These are phyloP conservation scores for Arrhopalites spinosus DNA, from an alignment of 2,888 invertebrate genomes.

Conservation along the genomic window DNA sequence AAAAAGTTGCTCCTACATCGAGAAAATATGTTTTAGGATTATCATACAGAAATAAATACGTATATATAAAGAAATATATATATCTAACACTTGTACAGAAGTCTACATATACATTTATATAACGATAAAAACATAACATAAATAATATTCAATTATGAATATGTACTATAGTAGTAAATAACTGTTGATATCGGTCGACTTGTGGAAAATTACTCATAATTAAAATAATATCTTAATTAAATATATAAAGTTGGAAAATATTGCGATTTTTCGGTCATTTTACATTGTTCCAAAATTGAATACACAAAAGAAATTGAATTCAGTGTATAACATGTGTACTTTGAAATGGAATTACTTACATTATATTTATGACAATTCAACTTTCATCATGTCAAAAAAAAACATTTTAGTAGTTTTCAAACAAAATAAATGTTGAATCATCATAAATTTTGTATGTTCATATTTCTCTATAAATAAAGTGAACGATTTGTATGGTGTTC, in stretches of 20 bases:
- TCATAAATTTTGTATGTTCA: too few species aligned
- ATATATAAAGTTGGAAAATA: slow-evolving; percentile 4
- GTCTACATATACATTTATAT: not conserved
- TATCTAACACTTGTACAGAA: slow-evolving; percentile 16
- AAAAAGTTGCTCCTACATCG: slow-evolving; percentile 1
- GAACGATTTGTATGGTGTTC: slow-evolving; percentile 2
- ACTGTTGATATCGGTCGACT: not conserved
- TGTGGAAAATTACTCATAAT: slow-evolving; percentile 3
- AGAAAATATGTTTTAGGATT: slow-evolving; percentile 5
- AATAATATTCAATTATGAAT: not conserved
- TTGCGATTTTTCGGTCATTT: slow-evolving; percentile 9
- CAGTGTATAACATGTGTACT: too few species aligned
- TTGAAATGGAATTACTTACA: too few species aligned
- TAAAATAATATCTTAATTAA: not conserved
- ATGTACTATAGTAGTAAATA: not conserved
- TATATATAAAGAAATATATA: not conserved
- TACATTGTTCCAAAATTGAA: not conserved
- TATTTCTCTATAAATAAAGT: not conserved
- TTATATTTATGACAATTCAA: too few species aligned
- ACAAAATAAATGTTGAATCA: too few species aligned
- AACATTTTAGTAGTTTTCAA: too few species aligned
- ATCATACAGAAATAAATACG: slow-evolving; percentile 26
- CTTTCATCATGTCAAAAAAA: too few species aligned
- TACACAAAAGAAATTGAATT: not conserved
- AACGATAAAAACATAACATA: not conserved